A percentile compares a stretch with the other conserved stretches of the same genome.
These are phyloP conservation scores for Tetragonula clypearis DNA, from an alignment of 1,140 invertebrate species.

Conservation along the genomic window DNA sequence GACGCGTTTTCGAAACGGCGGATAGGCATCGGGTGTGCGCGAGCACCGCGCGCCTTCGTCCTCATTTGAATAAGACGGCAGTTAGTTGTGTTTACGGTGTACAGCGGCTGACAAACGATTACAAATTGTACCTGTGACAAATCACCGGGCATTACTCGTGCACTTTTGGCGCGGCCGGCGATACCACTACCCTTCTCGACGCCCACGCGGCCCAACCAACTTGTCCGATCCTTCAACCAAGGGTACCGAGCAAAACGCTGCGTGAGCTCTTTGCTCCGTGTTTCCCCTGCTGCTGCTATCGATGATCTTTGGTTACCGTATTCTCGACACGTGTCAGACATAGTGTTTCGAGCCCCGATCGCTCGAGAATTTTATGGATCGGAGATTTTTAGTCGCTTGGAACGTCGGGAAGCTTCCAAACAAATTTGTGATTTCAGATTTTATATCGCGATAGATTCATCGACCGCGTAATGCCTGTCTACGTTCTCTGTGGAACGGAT, in stretches of 20 bases:
- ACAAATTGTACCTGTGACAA: slow-evolving; percentile 75
- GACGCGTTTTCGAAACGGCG: neutral
- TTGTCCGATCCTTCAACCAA: slow-evolving; percentile 34
- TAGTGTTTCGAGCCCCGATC: neutral
- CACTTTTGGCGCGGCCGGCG: slow-evolving; percentile 59
- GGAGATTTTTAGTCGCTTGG: neutral
- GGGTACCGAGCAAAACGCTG: slow-evolving; percentile 4
- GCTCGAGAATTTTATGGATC: neutral
- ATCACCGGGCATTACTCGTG: slow-evolving; percentile 54
- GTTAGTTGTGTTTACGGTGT: slow-evolving; percentile 79
- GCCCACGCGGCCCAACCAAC: slow-evolving; percentile 30
- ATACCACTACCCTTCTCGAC: slow-evolving; percentile 4
- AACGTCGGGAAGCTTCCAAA: neutral
- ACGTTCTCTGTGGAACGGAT: no score
- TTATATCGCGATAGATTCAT: neutral
- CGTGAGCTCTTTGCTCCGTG: neutral
- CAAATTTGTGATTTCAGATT: neutral
- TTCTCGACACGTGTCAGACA: neutral
- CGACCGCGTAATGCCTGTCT: no score
- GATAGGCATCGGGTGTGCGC: slow-evolving; percentile 45
- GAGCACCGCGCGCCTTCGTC: slow-evolving; percentile 50
- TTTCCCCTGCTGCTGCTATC: neutral
- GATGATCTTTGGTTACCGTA: neutral
- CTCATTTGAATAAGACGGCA: slow-evolving; percentile 81
- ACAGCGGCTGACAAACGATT: slow-evolving; percentile 79